Conservation (phyloP, 1,140 invertebrate species). For the Diorhabda carinulata region DNA sequence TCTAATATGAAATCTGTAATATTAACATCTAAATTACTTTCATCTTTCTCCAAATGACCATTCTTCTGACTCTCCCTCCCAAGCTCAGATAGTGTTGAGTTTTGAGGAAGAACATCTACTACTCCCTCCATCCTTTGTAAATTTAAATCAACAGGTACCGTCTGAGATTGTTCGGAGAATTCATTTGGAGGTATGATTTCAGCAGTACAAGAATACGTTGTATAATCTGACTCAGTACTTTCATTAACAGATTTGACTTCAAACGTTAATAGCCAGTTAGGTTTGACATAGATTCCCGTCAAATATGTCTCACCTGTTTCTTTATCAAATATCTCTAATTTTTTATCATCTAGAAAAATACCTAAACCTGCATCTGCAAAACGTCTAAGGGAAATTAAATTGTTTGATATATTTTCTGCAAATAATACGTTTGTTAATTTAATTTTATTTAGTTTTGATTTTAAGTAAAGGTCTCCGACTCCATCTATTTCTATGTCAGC, state of each 20-base stretch:
- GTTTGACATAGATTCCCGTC: constrained; percentile 9
- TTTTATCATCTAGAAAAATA: constrained; percentile 17
- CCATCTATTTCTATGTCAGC: constrained; percentile 18
- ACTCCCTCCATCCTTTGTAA: background rate
- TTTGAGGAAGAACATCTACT: background rate
- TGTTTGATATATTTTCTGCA: constrained; percentile 10
- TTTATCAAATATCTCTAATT: constrained; percentile 17
- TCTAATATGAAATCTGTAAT: background rate
- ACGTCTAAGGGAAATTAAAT: constrained; percentile 17
- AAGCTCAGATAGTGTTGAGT: background rate
- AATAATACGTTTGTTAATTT: constrained; percentile 12
- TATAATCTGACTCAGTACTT: background rate
- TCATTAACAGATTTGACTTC: constrained; percentile 1
- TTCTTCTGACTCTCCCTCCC: constrained; percentile 3
- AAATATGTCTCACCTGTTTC: constrained; percentile 4
- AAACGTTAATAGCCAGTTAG: constrained; percentile 5
- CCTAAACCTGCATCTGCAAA: constrained; percentile 16
- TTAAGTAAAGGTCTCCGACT: background rate
- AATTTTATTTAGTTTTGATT: constrained; percentile 5
- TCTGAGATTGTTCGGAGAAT: constrained; percentile 1
- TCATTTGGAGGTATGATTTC: background rate
- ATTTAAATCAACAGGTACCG: background rate
- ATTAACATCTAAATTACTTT: constrained; percentile 6
- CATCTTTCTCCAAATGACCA: background rate
- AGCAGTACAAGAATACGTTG: background rate